Percentiles rank a stretch among this genome's conserved stretches.
These are phyloP conservation scores for Parnassius orleans DNA, from an alignment of 2,888 invertebrate genomes.

Conservation along the genomic window DNA sequence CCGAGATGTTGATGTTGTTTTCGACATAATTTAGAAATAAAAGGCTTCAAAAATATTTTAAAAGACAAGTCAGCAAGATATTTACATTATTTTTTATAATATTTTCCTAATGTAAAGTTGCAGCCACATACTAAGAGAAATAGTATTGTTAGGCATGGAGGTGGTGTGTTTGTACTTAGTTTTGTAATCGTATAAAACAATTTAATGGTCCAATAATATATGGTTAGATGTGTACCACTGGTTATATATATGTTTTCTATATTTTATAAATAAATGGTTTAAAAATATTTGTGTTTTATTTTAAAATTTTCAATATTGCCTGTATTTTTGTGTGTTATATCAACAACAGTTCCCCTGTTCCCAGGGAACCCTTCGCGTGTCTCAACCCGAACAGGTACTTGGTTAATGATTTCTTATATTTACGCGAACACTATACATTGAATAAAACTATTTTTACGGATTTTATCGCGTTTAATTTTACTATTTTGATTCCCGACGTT, in stretches of 20 bases:
- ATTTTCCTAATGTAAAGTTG: not conserved
- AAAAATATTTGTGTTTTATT: conserved; percentile 28
- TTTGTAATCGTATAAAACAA: conserved; percentile 31
- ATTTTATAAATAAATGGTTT: conserved; percentile 55
- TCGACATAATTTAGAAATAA: no score
- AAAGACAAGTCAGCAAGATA: not conserved
- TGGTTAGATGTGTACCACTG: conserved; percentile 33
- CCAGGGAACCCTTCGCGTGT: no score
- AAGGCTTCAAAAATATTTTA: no score
- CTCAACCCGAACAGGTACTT: no score
- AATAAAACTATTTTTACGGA: no score
- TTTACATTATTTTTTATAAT: not conserved
- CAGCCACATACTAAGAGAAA: not conserved
- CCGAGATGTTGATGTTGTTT: no score
- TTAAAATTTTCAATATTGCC: not conserved
- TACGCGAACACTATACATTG: no score
- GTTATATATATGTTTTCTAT: conserved; percentile 46
- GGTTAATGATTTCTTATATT: no score
- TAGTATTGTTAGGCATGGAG: conserved; percentile 30
- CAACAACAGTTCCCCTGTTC: no score
- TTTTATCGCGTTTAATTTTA: no score
- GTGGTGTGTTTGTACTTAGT: conserved; percentile 38
- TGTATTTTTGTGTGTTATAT: no score
- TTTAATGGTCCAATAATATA: conserved; percentile 37
- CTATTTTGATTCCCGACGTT: no score